Percentiles rank a stretch among this genome's conserved stretches.
phyloP scores from a whole-genome alignment of 2,888 invertebrate species.

The Eudasyphora cyanicolor region DNA sequence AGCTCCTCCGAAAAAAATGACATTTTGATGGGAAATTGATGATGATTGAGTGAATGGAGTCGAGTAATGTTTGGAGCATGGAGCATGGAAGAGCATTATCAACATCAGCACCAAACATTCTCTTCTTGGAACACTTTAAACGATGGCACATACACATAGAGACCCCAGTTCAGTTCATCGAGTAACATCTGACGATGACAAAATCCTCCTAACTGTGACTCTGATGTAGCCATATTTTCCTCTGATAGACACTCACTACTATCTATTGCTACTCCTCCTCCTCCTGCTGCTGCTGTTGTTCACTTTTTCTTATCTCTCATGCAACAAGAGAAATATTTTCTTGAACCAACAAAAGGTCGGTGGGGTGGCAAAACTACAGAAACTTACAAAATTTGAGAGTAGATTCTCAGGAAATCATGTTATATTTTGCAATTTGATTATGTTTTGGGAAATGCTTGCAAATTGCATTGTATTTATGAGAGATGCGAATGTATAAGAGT shows the following conservation, averaged over 20 bases:
- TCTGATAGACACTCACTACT: too few species aligned
- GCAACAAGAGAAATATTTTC: conserved; percentile 5
- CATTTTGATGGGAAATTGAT: conserved; percentile 79
- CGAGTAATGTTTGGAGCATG: conserved; percentile 32
- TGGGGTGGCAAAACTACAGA: too few species aligned
- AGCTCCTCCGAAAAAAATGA: conserved; percentile 68
- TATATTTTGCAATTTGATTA: conserved; percentile 50
- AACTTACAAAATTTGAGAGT: neutral
- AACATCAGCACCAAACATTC: neutral
- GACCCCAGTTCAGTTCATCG: conserved; percentile 10
- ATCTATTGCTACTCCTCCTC: neutral
- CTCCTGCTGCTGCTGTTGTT: conserved; percentile 18
- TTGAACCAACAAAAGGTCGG: neutral
- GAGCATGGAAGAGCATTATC: too few species aligned
- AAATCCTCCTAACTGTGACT: neutral
- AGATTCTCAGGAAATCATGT: conserved; percentile 2
- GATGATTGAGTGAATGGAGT: conserved; percentile 75
- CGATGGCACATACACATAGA: too few species aligned
- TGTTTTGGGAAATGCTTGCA: conserved; percentile 36
- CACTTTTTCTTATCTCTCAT: conserved; percentile 1
- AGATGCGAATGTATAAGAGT: neutral
- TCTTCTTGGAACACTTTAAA: neutral
- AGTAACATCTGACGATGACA: neutral
- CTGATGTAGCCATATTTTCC: neutral
- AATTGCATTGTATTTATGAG: conserved; percentile 33